Evolutionary conservation across 2,888 invertebrate species (phyloP), one percentile per base, ranked within the genome.

Genomic region (Bruchidius siliquastri): DNA sequence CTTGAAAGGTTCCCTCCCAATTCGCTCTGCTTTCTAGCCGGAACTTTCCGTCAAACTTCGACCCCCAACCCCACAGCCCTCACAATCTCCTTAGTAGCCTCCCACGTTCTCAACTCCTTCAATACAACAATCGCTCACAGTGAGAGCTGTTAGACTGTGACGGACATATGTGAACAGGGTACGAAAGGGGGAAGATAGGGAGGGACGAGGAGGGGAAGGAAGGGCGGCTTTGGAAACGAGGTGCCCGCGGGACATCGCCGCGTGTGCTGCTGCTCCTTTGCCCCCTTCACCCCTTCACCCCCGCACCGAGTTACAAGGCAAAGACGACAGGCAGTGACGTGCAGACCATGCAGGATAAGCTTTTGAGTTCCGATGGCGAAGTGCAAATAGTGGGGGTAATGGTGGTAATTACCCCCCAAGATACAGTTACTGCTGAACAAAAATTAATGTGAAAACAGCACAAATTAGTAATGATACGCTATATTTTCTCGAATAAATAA

Each of bases 51-150:
- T 49, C 49, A 49, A 49, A 49, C 49, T 49, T 49, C 49, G 49
- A 18, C 49, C 49, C 49, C 49, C 49, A 49, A 49, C 49, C 49
- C 49, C 26, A 13, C 8, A 13, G 13, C 49, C 49, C 49, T 49
- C 49, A 1, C 49, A 49, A 49, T 49, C 49, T 49, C 10, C 49
- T 49, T 49, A 49, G 49, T 13, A 49, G 13, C 18, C 49, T 13
- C 49, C 49, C 49, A 49, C 49, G 49, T 49, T 49, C 49, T 49
- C 6, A 4, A 13, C 49, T 3, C 18, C 76, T 76, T 77, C 75
- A 80, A 81, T 80, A 80, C 79, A 81, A 81, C 81, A 81, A 81
- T 83, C 82, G 82, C 82, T 82, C 83, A 83, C 83, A 80, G 79
- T 80, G 79, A 77, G 75, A 79, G 79, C 75, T 79, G 80, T 82